These are phyloP conservation scores for Spodoptera picta DNA, from an alignment of 2,888 invertebrate genomes.

Conservation along the genomic window DNA sequence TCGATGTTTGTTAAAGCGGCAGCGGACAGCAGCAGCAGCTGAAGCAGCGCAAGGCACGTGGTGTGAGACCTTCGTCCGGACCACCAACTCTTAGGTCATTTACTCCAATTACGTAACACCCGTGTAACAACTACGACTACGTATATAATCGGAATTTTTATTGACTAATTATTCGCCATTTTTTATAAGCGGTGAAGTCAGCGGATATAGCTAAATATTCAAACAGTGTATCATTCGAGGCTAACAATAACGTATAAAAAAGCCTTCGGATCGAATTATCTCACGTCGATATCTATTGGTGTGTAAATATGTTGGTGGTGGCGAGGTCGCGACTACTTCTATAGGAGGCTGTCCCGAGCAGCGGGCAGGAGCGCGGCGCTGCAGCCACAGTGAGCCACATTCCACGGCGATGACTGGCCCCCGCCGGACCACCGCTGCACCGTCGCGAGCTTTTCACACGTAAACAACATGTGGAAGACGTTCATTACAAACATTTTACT, in stretches of 20 bases:
- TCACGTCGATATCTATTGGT: conserved; percentile 78
- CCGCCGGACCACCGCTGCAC: conserved; percentile 62
- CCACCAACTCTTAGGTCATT: conserved; percentile 84
- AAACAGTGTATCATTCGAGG: conserved; percentile 87
- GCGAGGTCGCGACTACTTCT: conserved; percentile 22
- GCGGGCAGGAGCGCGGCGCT: conserved; percentile 44
- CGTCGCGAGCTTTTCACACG: conserved; percentile 66
- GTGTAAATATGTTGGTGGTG: conserved; percentile 46
- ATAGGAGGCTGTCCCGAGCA: conserved; percentile 63
- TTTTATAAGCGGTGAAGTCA: conserved; percentile 87
- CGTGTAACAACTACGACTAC: conserved; percentile 81
- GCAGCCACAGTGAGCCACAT: conserved; percentile 75
- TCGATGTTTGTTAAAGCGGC: not conserved
- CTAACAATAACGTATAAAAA: conserved; percentile 86
- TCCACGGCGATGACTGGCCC: conserved; percentile 80
- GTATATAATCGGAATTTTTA: conserved; percentile 88
- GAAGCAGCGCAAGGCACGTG: conserved; percentile 70
- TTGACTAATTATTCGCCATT: conserved; percentile 88
- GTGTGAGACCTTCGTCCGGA: conserved; percentile 77
- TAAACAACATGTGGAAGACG: conserved; percentile 68
- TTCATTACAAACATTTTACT: conserved; percentile 73
- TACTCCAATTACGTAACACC: conserved; percentile 88
- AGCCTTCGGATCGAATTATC: conserved; percentile 75
- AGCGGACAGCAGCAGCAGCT: conserved; percentile 7
- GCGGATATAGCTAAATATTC: conserved; percentile 89